phyloP scores from a whole-genome alignment of 1,140 invertebrate species.

The Cydia pomonella region DNA sequence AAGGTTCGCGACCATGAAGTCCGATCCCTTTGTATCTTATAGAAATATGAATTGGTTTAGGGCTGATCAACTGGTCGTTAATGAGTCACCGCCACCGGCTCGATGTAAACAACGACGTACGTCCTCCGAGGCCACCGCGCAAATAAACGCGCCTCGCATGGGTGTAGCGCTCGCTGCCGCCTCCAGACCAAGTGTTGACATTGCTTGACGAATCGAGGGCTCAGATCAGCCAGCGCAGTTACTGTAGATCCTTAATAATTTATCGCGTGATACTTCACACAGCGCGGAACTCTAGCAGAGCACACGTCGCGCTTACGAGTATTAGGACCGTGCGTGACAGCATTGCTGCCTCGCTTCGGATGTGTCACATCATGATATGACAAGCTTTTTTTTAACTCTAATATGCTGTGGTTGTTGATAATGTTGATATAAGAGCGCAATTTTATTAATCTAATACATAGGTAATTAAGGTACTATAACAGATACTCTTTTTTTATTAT shows the following conservation, averaged over 20 bases:
- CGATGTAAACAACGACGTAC: conserved; percentile 63
- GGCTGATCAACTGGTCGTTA: conserved; percentile 39
- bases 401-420: no score
- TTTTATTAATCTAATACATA: no score
- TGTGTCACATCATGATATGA: no score
- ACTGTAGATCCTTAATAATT: neutral
- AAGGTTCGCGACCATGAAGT: conserved; percentile 50
- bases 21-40: conserved; percentile 34
- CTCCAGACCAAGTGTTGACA: neutral
- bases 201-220: neutral
- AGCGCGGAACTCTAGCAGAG: no score
- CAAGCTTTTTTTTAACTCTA: no score
- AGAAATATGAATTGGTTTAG: conserved; percentile 7
- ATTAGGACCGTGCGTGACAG: neutral
- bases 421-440: no score
- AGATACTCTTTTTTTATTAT: no score
- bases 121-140: conserved; percentile 58
- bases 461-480: no score
- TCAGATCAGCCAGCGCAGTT: neutral
- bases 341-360: no score
- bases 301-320: neutral
- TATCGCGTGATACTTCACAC: no score
- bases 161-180: conserved; percentile 47
- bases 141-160: conserved; percentile 61
- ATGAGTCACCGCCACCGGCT: conserved; percentile 63